Evolutionary conservation across 2,888 invertebrate species (phyloP).

Genomic region (Eustalomyia histrio): DNA sequence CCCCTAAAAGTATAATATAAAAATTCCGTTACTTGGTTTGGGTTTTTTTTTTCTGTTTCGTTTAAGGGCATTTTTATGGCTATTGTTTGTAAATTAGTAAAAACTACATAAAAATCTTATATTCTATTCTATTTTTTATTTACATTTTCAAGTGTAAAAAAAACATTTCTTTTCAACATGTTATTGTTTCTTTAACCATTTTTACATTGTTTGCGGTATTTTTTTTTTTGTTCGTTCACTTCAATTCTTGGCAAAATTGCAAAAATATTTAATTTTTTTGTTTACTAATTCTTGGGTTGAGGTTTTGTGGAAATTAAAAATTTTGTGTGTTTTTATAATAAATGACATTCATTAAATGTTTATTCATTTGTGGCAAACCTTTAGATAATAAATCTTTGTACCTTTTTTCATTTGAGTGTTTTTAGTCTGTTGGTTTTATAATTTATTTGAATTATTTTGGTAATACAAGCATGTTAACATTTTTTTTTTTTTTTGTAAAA

Average conservation of each 20-base stretch:
- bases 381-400: constrained; percentile 32
- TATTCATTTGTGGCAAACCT: constrained; percentile 42
- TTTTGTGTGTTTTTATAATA: constrained; percentile 22
- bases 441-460: constrained; percentile 10
- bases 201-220: constrained; percentile 14
- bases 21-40: constrained; percentile 3
- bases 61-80: constrained; percentile 6
- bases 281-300: not conserved
- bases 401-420: not conserved
- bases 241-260: constrained; percentile 12
- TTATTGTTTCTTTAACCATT: not conserved
- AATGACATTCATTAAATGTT: constrained; percentile 46
- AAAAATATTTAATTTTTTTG: constrained; percentile 9
- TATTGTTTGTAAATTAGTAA: constrained; percentile 5
- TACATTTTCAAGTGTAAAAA: not conserved
- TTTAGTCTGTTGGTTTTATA: constrained; percentile 7
- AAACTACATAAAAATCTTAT: constrained; percentile 2
- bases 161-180: constrained; percentile 7
- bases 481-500: not conserved
- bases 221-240: not conserved
- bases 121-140: not conserved
- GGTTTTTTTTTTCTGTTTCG: not conserved
- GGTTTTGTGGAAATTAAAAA: constrained; percentile 11
- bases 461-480: not conserved
- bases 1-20: not conserved